Evolutionary conservation across 2,888 invertebrate species (phyloP), one percentile per base, ranked within the genome.

Genomic region (Leucoptera coffeella): DNA sequence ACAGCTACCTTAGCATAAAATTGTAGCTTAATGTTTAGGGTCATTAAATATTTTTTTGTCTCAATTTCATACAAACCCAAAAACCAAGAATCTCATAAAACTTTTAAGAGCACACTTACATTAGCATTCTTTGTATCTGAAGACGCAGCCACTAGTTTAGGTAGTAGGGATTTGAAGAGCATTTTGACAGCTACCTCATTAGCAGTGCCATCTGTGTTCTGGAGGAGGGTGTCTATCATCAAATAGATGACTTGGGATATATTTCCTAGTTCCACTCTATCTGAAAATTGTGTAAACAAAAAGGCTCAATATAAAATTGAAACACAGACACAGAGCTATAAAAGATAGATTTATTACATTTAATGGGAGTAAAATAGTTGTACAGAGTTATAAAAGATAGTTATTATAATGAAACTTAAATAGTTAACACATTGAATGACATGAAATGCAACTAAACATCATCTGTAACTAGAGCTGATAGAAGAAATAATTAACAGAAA

Each of bases 81-180:
- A n/a, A 19, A n/a, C 8, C 3, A n/a, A n/a, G 8, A 19, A 8
- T 11, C 3, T 19, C 13, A 7, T 21, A 17, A 29, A 15, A 15
- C 28, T n/a, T n/a, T n/a, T n/a, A n/a, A n/a, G n/a, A n/a, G n/a
- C n/a, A n/a, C n/a, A 47, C 61, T 53, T 42, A 65, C 67, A 53
- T 59, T 57, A 23, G 47, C 38, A 41, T 41, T 48, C 19, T 45
- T 47, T 23, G 37, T 37, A 30, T 65, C 65, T 26, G 49, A 34
- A 23, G 56, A 58, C 9, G 55, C 47, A 11, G 54, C 48, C 10
- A 62, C 38, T 5, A 72, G 43, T 38, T 65, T 71, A 2, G 58
- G 57, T 3, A 62, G 40, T 13, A 72, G 40, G 33, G 54, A 58
- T 40, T 71, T 71, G 30, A 56, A 67, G 2, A 71, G 40, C 5